Evolutionary conservation across 2,888 invertebrate genomes (phyloP).

Genomic region (Bimastos eiseni): DNA sequence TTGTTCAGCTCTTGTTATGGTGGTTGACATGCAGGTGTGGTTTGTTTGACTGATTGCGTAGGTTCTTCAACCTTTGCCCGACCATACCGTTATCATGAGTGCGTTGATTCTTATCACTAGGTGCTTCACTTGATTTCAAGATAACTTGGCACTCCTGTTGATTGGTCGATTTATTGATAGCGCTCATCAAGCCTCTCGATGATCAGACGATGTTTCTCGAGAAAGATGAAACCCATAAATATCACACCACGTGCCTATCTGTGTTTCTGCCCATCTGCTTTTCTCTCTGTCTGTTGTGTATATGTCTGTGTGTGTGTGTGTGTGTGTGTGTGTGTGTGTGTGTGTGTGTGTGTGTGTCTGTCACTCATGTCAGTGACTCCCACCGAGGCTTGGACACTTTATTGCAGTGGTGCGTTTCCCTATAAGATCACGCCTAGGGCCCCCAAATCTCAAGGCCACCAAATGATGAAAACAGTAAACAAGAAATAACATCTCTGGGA

Average conservation of each 20-base stretch:
- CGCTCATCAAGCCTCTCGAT: not conserved
- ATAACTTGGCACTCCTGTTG: not conserved
- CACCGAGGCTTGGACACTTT: not conserved
- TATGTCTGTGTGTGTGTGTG: not conserved
- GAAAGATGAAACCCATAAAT: not conserved
- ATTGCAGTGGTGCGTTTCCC: no score
- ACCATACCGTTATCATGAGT: not conserved
- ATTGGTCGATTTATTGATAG: not conserved
- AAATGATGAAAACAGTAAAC: no score
- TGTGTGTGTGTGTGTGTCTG: not conserved
- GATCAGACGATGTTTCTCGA: not conserved
- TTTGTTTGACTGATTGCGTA: not conserved
- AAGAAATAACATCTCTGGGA: no score
- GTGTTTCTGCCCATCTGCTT: not conserved
- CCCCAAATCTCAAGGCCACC: no score
- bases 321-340: not conserved
- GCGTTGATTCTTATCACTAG: not conserved
- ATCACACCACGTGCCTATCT: conserved; percentile 22
- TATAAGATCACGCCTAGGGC: no score
- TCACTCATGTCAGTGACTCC: not conserved
- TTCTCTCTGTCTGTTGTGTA: not conserved
- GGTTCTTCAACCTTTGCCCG: not conserved
- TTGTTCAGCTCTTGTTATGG: not conserved
- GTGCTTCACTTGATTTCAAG: not conserved
- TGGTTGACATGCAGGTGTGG: not conserved